Base-by-base conservation (phyloP, 2,797 vertebrate genomes). In the Mycteria americana region DNA sequence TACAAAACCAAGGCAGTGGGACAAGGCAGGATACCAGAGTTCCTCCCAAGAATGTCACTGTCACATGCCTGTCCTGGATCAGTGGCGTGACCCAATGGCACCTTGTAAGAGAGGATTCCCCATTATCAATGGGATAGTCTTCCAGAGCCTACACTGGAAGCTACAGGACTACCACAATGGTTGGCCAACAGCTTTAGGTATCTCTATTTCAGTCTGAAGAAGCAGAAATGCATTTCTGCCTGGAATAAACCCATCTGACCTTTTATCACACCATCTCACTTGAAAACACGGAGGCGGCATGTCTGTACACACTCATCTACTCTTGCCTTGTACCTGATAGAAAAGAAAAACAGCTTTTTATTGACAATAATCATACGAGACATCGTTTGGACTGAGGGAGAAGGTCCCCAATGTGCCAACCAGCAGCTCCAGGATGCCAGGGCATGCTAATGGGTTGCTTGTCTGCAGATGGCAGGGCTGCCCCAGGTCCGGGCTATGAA, bases 111-210 rank as follows among this genome's bases (percentile, higher is more conserved):
- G 9, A 48, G 3, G 3, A 83, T 27, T 56, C 27, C 8, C 54
- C 37, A 6, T 24, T 63, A 15, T 22, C 31, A 82, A 37, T 4
- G 15, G 45, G 11, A 39, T 2, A 31, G 19, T 41, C 31, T 60
- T 74, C 11, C n/a, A 85, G 30, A 80, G 23, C 46, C 41, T 60
- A 57, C 28, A 24, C 8, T 73, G 41, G 35, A 85, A 82, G 67
- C 50, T 76, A 30, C 53, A 63, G 37, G 27, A 67, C 18, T 16
- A 24, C 18, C 0, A 0, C 33, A 41, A 39, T 3, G 2, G 33
- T 7, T 67, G 39, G n/a, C 24, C 72, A 85, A 68, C 18, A 64
- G 33, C 21, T 87, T 41, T 51, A 35, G n/a, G 72, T 17, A 41
- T 24, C 25, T 81, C 57, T 57, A 5, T 41, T 68, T 28, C 82